Base-by-base conservation (phyloP, 2,888 invertebrate genomes). In the Fragum sueziense region DNA sequence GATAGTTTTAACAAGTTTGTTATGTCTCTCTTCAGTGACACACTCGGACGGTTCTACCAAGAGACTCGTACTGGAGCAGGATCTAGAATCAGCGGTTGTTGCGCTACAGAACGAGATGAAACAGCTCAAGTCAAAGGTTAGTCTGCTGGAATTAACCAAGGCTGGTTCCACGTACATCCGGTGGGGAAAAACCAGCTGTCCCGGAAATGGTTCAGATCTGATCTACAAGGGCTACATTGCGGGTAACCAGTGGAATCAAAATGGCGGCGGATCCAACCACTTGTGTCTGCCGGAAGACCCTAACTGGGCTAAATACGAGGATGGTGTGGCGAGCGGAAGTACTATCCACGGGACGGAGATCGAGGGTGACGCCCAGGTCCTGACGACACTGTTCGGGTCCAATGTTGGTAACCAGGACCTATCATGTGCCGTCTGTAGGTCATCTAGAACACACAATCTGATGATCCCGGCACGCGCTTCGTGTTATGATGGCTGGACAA, bases 141-240 rank as follows among this genome's bases (percentile, higher is more conserved):
- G 22, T 17, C n/a, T 29, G n/a, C 68, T 68, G 2, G 54, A 70
- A 33, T 34, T 51, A 29, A 29, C n/a, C 0, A 14, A 57, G 11
- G 27, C 71, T 59, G 47, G 59, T 37, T 41, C 59, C 17, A 67
- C 67, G n/a, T 74, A 54, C 27, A 25, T 67, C 11, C 25, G 74
- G 20, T 74, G 74, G 74, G 74, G 74, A 1, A 65, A 31, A 29
- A 74, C 57, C 1, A 57, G 34, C 33, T 74, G 74, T 27, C 74
- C 74, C 4, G 67, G 67, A 31, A 65, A 65, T 27, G 74, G 74
- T n/a, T n/a, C 74, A 20, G 67, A 74, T 14, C 4, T 54, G 17
- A 67, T 74, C 4, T 74, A 54, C 57, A 54, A 25, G 11, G 74
- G 74, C 6, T 74, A 74, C n/a, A 67, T 74, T n/a, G 74, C 54